Evolutionary conservation across 2,888 invertebrate genomes (phyloP).

Genomic region (Mimas tiliae): DNA sequence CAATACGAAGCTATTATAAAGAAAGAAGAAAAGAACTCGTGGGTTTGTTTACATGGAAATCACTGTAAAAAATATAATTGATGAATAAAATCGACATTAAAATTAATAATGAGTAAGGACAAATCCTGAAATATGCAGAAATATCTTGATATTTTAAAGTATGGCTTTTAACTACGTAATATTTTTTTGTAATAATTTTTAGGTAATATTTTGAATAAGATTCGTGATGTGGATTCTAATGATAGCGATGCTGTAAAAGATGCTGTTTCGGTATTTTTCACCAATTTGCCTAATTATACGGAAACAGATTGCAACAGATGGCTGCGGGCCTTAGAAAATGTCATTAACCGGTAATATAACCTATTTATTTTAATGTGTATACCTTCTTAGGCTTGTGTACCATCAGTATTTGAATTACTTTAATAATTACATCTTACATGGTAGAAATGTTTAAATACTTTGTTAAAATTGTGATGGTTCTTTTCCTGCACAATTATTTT

Average conservation of each 20-base stretch:
- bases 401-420: too few species aligned
- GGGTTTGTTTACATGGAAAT: constrained; percentile 13
- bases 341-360: constrained; percentile 73
- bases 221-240: constrained; percentile 66
- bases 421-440: constrained; percentile 6
- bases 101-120: constrained; percentile 48
- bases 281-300: constrained; percentile 58
- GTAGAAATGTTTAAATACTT: too few species aligned
- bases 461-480: too few species aligned
- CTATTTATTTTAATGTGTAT: constrained; percentile 36
- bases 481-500: background rate
- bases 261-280: constrained; percentile 60
- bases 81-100: background rate
- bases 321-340: constrained; percentile 59
- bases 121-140: background rate
- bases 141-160: background rate
- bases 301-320: constrained; percentile 55
- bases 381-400: background rate
- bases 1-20: too few species aligned
- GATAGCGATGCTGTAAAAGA: constrained; percentile 74
- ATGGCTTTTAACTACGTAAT: background rate
- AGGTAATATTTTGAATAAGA: constrained; percentile 51
- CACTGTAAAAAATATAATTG: background rate
- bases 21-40: too few species aligned
- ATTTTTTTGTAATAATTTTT: constrained; percentile 2